phyloP scores from a whole-genome alignment of 2,888 invertebrate genomes.

The Lithodes maja region DNA sequence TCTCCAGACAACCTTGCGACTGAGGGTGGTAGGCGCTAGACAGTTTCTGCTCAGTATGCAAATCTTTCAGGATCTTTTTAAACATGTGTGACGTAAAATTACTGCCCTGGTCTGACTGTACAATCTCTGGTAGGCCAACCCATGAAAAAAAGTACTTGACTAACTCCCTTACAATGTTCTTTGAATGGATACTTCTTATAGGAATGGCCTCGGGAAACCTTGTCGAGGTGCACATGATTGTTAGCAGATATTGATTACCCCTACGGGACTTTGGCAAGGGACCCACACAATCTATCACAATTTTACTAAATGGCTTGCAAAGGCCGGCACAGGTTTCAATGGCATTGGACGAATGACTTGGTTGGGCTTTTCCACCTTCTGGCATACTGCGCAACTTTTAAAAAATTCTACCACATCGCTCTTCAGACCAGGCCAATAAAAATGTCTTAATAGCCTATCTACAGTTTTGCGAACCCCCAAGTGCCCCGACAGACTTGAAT shows the following conservation, averaged over 20 bases:
- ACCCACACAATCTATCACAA: conserved; percentile 28
- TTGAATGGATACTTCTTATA: conserved; percentile 18
- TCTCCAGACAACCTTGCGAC: no score
- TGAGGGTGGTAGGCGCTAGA: no score
- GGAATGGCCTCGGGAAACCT: conserved; percentile 40
- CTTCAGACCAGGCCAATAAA: not conserved
- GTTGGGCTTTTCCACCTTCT: not conserved
- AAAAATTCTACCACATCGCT: not conserved
- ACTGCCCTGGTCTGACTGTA: conserved; percentile 29
- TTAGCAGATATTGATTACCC: conserved; percentile 24
- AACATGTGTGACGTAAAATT: conserved; percentile 12
- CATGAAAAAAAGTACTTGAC: conserved; percentile 35
- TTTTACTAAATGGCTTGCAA: conserved; percentile 9
- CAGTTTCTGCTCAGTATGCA: no score
- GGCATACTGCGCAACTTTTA: not conserved
- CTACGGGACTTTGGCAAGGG: conserved; percentile 12
- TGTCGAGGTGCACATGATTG: conserved; percentile 28
- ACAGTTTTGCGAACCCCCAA: not conserved
- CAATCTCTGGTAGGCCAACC: conserved; percentile 7
- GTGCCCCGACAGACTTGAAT: not conserved
- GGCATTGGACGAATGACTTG: not conserved
- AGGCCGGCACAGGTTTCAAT: not conserved
- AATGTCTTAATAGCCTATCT: not conserved
- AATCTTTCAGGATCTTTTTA: not conserved
- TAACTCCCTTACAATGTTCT: conserved; percentile 22